These are phyloP conservation scores for Nasonia giraulti DNA, from an alignment of 1,140 invertebrate species.

Conservation along the genomic window DNA sequence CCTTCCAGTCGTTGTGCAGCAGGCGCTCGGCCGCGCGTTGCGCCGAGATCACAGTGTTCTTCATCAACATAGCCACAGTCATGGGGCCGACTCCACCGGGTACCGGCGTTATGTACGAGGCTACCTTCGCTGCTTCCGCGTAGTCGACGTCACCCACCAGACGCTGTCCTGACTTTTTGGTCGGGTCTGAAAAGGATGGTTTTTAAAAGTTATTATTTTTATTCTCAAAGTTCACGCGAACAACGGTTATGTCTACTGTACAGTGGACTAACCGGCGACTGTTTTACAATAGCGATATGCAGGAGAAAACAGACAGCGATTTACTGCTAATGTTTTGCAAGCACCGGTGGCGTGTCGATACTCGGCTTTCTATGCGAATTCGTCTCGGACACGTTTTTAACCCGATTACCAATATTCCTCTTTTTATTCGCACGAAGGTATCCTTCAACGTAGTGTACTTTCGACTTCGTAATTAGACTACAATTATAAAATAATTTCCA, in stretches of 20 bases:
- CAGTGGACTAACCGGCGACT: not conserved
- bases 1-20: conserved; percentile 78
- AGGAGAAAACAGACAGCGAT: too few relatives aligned
- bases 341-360: too few relatives aligned
- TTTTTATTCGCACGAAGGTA: too few relatives aligned
- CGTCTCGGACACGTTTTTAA: not conserved
- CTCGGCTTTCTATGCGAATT: not conserved
- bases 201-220: too few relatives aligned
- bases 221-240: too few relatives aligned
- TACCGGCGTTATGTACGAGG: conserved; percentile 95
- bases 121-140: conserved; percentile 84
- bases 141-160: conserved; percentile 97
- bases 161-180: conserved; percentile 87
- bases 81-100: conserved; percentile 98
- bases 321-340: too few relatives aligned
- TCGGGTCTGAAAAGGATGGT: conserved; percentile 81
- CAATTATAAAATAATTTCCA: not conserved
- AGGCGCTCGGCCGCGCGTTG: conserved; percentile 77
- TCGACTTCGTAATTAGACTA: too few relatives aligned
- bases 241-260: not conserved
- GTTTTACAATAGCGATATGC: too few relatives aligned
- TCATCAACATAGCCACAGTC: conserved; percentile 98
- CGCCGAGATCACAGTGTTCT: conserved; percentile 94
- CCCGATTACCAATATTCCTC: not conserved
- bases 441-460: too few relatives aligned